phyloP scores from a whole-genome alignment of 2,113 vertebrate genomes.

The Poeciliopsis occidentalis region DNA sequence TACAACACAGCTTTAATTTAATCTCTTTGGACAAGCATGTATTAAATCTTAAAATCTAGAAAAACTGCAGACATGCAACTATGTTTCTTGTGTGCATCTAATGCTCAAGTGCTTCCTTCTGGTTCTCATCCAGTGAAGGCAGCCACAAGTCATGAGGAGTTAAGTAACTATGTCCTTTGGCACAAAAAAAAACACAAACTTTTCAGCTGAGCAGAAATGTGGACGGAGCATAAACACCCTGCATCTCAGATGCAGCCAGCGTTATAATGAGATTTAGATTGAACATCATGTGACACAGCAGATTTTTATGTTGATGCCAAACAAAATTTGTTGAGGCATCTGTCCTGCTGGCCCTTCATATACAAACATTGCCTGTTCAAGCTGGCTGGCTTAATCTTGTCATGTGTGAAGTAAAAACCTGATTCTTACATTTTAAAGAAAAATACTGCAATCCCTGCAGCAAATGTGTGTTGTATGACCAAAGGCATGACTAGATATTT shows the following conservation, averaged over 20 bases:
- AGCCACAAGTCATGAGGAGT: slow-evolving; percentile 12
- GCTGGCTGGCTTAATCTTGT: slow-evolving; percentile 36
- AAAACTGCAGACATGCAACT: neutral
- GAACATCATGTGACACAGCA: slow-evolving; percentile 15
- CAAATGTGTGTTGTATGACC: neutral
- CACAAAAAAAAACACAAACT: slow-evolving; percentile 25
- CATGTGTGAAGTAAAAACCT: neutral
- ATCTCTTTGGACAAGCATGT: neutral
- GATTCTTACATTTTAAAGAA: neutral
- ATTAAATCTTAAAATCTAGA: neutral
- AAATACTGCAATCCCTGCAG: neutral
- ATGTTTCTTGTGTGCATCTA: neutral
- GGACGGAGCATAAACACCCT: slow-evolving; percentile 39
- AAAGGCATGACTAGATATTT: neutral
- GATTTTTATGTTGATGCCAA: slow-evolving; percentile 39
- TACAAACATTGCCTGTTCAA: slow-evolving; percentile 21
- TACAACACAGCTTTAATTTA: neutral
- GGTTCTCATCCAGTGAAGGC: slow-evolving; percentile 15
- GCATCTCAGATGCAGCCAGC: slow-evolving; percentile 22
- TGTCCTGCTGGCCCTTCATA: slow-evolving; percentile 29
- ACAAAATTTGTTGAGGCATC: slow-evolving; percentile 36
- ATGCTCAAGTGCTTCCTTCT: slow-evolving; percentile 4
- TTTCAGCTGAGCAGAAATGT: slow-evolving; percentile 28
- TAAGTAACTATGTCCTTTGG: slow-evolving; percentile 15
- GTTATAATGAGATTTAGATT: slow-evolving; percentile 8